Base-by-base conservation (phyloP, 2,797 vertebrate genomes). In the Steatocranus sp. region DNA sequence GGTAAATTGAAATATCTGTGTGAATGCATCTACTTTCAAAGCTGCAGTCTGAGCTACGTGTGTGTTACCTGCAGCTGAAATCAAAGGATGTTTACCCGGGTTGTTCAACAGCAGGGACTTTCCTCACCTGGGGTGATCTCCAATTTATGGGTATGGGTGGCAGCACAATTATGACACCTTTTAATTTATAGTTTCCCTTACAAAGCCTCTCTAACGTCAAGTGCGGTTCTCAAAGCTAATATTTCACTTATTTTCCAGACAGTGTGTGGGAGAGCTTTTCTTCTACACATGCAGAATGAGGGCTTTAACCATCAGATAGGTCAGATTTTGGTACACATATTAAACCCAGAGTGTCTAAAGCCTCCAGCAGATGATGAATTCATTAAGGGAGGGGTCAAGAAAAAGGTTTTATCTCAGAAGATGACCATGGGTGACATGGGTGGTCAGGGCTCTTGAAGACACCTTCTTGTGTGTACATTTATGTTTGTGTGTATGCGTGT, bases 111-210 rank as follows among this genome's bases (percentile, higher is more conserved):
- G 73, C 74, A 11, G 90, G 91, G 92, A 86, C 78, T 94, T 95
- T 94, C 92, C 90, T 89, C 75, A 84, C 92, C 92, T 84, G 68
- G 74, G 89, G 90, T 89, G 78, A 83, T 89, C 27, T 81, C 51
- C 61, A 73, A 81, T 92, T 90, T 56, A 83, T 30, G 36, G 63
- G 50, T 18, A 83, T 30, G 32, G 53, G 50, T n/a, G 68, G 75
- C 53, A 78, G 43, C 51, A 73, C 66, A 75, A 27, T 88, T 53
- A 83, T 63, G 36, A 77, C 41, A 49, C 81, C 86, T 90, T 92
- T 93, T 83, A 82, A 92, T 90, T 85, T 78, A 53, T 18, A 73
- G 15, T 73, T 48, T 48, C 7, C 6, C 11, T 30, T 80, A 89
- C 83, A 89, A 93, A 91, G 83, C 20, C 23, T 61, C 38, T 48